A percentile compares a stretch with the other conserved stretches of the same genome.
phyloP scores from a whole-genome alignment of 1,140 invertebrate genomes.

The Drosophila athabasca region DNA sequence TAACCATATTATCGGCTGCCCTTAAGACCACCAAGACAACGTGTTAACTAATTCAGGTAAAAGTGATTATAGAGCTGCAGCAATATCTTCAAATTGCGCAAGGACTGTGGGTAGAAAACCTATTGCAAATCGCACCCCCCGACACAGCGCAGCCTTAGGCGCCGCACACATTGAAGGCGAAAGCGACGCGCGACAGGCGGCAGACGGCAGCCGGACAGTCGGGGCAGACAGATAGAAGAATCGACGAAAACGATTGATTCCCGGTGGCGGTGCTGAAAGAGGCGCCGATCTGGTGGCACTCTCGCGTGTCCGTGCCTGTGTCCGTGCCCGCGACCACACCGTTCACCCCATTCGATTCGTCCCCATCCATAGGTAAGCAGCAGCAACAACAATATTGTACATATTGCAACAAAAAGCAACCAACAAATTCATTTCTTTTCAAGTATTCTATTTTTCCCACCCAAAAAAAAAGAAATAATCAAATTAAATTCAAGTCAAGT shows the following conservation, averaged over 20 bases:
- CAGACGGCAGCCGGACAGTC: no score
- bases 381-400: constrained; percentile 56
- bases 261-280: constrained; percentile 4
- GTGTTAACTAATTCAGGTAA: no score
- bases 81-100: no score
- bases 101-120: not conserved
- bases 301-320: constrained; percentile 1
- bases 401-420: constrained; percentile 54
- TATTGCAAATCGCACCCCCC: no score
- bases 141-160: not conserved
- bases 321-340: not conserved
- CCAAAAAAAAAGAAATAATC: constrained; percentile 61
- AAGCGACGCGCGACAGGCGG: constrained; percentile 6
- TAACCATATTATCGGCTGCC: no score
- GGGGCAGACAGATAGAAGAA: constrained; percentile 8
- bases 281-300: constrained; percentile 16
- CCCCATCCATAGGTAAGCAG: constrained; percentile 64
- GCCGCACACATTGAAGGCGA: not conserved
- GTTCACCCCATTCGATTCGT: constrained; percentile 13
- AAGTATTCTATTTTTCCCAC: constrained; percentile 81
- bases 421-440: constrained; percentile 80
- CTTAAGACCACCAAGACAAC: no score
- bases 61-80: no score
- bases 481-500: constrained; percentile 22
- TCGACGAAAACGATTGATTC: constrained; percentile 26